Conservation (phyloP, 2,888 invertebrate genomes). For the Nemapogon koenigi region DNA sequence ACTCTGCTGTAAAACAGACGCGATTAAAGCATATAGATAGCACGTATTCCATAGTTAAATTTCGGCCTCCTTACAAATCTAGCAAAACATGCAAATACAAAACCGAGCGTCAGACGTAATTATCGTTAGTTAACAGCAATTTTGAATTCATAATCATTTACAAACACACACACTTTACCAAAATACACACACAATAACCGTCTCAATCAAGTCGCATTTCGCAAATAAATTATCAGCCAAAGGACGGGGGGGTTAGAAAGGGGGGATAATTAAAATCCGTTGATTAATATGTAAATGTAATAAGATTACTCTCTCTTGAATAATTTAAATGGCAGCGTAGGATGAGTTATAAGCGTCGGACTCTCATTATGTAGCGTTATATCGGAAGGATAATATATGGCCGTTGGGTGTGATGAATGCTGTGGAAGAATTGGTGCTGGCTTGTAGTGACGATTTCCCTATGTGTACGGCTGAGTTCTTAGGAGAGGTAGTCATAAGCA, state of each 20-base stretch:
- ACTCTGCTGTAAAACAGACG: no score
- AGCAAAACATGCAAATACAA: no score
- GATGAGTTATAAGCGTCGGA: conserved; percentile 58
- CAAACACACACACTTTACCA: conserved; percentile 2
- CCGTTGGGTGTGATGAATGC: conserved; percentile 41
- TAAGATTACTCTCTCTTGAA: conserved; percentile 96
- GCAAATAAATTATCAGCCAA: conserved; percentile 54
- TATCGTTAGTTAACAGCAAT: conserved; percentile 5
- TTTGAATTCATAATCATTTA: conserved; percentile 7
- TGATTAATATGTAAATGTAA: conserved; percentile 99
- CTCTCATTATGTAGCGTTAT: conserved; percentile 49
- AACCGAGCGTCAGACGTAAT: conserved; percentile 5
- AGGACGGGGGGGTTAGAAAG: conserved; percentile 27
- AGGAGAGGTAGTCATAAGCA: no score
- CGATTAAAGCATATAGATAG: no score
- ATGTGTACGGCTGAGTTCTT: no score
- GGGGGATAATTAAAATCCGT: conserved; percentile 91
- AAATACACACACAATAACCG: conserved; percentile 35
- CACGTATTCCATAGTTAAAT: no score
- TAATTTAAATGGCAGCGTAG: conserved; percentile 65
- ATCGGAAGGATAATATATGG: conserved; percentile 36
- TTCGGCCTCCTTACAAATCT: no score
- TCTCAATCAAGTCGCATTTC: conserved; percentile 57
- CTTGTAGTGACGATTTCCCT: no score
- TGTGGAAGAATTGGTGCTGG: conserved; percentile 15